Evolutionary conservation across 2,888 invertebrate genomes (phyloP).

Genomic region (Caenorhabditis macrosperma): DNA sequence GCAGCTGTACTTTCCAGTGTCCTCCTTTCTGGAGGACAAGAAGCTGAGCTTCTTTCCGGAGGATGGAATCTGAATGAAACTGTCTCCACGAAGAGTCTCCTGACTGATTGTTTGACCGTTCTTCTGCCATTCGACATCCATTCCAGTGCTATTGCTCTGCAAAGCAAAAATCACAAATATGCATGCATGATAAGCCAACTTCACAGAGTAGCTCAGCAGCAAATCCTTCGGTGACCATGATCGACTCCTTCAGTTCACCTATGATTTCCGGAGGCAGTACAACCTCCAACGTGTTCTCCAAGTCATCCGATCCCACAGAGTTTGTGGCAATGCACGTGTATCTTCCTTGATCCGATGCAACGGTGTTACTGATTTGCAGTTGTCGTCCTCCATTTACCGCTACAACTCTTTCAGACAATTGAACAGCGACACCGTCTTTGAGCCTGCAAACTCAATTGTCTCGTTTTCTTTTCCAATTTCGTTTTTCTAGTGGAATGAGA

Average conservation of each 20-base stretch:
- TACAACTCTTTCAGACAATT: constrained; percentile 60
- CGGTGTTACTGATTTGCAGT: constrained; percentile 72
- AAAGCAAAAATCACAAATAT: no score
- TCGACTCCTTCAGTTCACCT: constrained; percentile 50
- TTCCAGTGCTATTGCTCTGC: constrained; percentile 18
- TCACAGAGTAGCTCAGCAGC: constrained; percentile 46
- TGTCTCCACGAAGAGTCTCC: constrained; percentile 65
- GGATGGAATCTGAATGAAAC: constrained; percentile 69
- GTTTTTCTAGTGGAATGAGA: no score
- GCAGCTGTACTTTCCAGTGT: constrained; percentile 70
- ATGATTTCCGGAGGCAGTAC: constrained; percentile 72
- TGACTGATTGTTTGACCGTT: constrained; percentile 69
- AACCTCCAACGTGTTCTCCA: constrained; percentile 76
- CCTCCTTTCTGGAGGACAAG: constrained; percentile 67
- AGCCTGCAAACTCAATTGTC: constrained; percentile 60
- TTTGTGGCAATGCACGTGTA: constrained; percentile 80
- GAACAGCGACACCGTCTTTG: constrained; percentile 70
- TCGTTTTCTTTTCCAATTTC: background rate
- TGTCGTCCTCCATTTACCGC: constrained; percentile 72
- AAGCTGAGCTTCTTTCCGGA: constrained; percentile 72
- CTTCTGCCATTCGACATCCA: constrained; percentile 77
- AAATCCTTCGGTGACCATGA: constrained; percentile 40
- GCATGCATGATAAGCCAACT: no score
- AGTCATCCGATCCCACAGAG: constrained; percentile 76
- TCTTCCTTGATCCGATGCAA: constrained; percentile 63